phyloP scores from a whole-genome alignment of 2,113 vertebrate species.

The Nasalis larvatus region DNA sequence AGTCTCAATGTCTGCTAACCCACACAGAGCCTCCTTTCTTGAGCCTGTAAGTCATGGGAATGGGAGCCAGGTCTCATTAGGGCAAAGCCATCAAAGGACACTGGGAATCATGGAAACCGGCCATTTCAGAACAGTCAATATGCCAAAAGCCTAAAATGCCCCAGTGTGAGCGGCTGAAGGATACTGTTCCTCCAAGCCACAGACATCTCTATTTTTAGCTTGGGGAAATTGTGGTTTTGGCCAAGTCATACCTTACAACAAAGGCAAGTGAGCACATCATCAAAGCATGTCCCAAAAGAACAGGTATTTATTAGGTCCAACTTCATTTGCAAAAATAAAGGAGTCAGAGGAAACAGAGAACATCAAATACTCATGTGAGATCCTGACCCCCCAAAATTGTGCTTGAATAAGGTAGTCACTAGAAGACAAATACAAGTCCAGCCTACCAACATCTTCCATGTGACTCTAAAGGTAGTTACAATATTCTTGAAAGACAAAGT shows the following conservation, averaged over 20 bases:
- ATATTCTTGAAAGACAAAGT: neutral
- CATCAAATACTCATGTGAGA: neutral
- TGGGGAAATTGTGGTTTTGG: slow-evolving; percentile 40
- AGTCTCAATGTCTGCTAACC: slow-evolving; percentile 15
- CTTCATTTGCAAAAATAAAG: neutral
- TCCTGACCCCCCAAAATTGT: neutral
- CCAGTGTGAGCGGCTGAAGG: neutral
- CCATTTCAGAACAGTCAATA: slow-evolving; percentile 34
- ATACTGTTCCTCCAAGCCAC: neutral
- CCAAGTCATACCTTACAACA: neutral
- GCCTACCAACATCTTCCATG: neutral
- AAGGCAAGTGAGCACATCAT: slow-evolving; percentile 35
- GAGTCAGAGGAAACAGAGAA: slow-evolving; percentile 12
- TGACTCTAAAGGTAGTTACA: neutral
- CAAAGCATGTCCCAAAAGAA: neutral
- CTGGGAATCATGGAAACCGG: slow-evolving; percentile 52
- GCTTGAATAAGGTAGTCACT: neutral
- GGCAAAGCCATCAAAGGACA: slow-evolving; percentile 53
- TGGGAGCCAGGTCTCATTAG: slow-evolving; percentile 63
- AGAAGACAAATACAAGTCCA: neutral
- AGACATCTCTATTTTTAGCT: slow-evolving; percentile 30
- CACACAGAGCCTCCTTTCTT: slow-evolving; percentile 70
- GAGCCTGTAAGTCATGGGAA: slow-evolving; percentile 36
- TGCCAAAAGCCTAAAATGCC: slow-evolving; percentile 39
- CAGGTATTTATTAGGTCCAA: neutral